A percentile compares a stretch with the other conserved stretches of the same genome.
phyloP scores from a whole-genome alignment of 2,797 vertebrate species.

The Borostomias antarcticus region DNA sequence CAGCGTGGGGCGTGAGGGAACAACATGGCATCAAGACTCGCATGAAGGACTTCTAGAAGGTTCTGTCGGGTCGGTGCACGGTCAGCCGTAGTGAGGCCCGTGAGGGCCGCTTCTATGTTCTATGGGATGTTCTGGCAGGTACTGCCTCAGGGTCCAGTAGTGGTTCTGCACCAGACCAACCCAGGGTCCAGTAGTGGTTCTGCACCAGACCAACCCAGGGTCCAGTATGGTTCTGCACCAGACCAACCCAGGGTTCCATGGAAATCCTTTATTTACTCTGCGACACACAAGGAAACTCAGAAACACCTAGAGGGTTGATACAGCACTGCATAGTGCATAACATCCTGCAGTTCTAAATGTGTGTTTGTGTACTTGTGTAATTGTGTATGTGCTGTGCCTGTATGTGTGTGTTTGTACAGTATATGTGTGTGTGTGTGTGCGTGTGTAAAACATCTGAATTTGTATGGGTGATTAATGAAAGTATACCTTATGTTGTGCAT shows the following conservation, averaged over 20 bases:
- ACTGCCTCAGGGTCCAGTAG: background rate
- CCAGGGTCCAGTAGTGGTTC: background rate
- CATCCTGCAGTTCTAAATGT: background rate
- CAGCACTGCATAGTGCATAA: too few relatives aligned
- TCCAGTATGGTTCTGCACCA: slow-evolving; percentile 13
- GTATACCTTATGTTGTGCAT: slow-evolving; percentile 3
- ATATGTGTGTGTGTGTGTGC: slow-evolving; percentile 18
- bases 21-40: slow-evolving; percentile 55
- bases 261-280: too few relatives aligned
- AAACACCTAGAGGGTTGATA: slow-evolving; percentile 34
- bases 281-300: slow-evolving; percentile 41
- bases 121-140: background rate
- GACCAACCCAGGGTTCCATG: background rate
- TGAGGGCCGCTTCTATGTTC: slow-evolving; percentile 58
- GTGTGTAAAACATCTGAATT: background rate
- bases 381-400: too few relatives aligned
- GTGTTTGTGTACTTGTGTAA: background rate
- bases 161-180: background rate
- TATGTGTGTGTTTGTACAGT: slow-evolving; percentile 6
- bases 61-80: slow-evolving; percentile 49
- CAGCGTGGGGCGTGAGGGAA: background rate
- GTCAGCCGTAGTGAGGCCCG: slow-evolving; percentile 45
- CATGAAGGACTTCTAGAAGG: slow-evolving; percentile 63
- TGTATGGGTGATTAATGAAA: too few relatives aligned
- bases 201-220: background rate